These are phyloP conservation scores for Chloroclystis v-ata DNA, from an alignment of 2,888 invertebrate genomes.

Conservation along the genomic window DNA sequence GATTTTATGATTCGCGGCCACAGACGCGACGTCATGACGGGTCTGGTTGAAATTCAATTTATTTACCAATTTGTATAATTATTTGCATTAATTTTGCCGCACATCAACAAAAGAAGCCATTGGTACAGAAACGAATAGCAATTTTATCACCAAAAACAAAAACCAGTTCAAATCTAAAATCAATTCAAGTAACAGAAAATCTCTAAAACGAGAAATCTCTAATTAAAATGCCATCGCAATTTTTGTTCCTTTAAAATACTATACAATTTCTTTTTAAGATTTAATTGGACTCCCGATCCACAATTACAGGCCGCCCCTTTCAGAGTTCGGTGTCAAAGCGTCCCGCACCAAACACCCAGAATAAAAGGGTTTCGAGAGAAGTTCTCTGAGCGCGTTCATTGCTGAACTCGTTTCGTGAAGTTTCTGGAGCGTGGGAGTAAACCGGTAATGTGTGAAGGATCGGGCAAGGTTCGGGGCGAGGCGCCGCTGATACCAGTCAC, in stretches of 20 bases:
- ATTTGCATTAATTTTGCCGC: background rate
- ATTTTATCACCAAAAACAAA: background rate
- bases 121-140: background rate
- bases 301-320: conserved; percentile 57
- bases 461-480: conserved; percentile 10
- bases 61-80: background rate
- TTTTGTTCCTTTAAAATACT: conserved; percentile 3
- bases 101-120: too few species aligned
- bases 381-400: conserved; percentile 12
- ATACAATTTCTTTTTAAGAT: conserved; percentile 45
- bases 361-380: conserved; percentile 21
- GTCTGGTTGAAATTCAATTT: background rate
- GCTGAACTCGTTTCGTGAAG: conserved; percentile 10
- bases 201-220: background rate
- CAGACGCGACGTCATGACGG: background rate
- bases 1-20: background rate
- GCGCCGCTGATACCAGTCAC: conserved; percentile 23
- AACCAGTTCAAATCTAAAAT: too few species aligned
- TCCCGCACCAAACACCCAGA: conserved; percentile 18
- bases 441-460: conserved; percentile 29
- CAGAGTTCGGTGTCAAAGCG: conserved; percentile 58
- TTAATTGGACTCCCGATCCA: conserved; percentile 57
- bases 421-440: background rate
- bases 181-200: too few species aligned
- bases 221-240: background rate